Percentiles rank a stretch among this genome's conserved stretches.
Conservation (phyloP, 2,888 invertebrate genomes). For the Cloeon dipterum region DNA sequence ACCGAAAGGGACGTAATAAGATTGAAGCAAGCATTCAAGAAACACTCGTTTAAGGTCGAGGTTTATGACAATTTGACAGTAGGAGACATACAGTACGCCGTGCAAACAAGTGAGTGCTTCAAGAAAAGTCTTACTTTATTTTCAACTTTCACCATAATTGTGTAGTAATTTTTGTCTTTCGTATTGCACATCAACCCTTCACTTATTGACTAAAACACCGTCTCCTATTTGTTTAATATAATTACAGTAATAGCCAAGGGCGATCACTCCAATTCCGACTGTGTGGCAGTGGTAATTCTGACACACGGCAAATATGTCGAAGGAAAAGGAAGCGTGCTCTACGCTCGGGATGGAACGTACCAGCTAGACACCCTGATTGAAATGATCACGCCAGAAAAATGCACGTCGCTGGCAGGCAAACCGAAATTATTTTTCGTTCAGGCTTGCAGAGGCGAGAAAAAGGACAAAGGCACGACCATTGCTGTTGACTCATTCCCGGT, state of each 20-base stretch:
- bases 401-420: constrained; percentile 69
- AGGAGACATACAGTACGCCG: constrained; percentile 37
- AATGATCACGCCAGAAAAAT: constrained; percentile 56
- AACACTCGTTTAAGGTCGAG: constrained; percentile 46
- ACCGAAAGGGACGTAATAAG: constrained; percentile 70
- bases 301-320: too few species aligned
- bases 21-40: constrained; percentile 35
- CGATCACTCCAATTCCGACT: constrained; percentile 66
- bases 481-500: too few species aligned
- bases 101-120: constrained; percentile 36
- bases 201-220: too few species aligned
- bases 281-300: constrained; percentile 59
- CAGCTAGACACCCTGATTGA: constrained; percentile 61
- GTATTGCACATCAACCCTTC: too few species aligned
- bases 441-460: too few species aligned
- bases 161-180: too few species aligned
- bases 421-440: constrained; percentile 36
- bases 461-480: too few species aligned
- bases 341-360: constrained; percentile 65
- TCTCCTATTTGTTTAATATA: too few species aligned
- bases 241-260: too few species aligned
- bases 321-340: constrained; percentile 69
- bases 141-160: too few species aligned
- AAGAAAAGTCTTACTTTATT: too few species aligned
- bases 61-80: constrained; percentile 44